A percentile compares a stretch with the other conserved stretches of the same genome.
phyloP scores from a whole-genome alignment of 2,888 invertebrate species.

The Gisinianus flammeolus region DNA sequence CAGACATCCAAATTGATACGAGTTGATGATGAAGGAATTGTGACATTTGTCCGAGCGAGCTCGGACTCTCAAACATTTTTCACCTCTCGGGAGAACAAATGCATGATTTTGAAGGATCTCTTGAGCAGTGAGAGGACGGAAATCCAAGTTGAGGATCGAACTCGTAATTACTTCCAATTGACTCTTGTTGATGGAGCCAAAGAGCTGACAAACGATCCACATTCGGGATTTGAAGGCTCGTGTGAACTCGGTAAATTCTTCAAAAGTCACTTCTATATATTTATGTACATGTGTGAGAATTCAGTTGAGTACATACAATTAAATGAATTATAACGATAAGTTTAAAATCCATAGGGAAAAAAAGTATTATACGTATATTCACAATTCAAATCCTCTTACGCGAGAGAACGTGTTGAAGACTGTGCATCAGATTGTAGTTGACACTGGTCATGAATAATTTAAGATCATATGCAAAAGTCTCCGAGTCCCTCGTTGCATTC shows the following conservation, averaged over 20 bases:
- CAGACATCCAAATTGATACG: slow-evolving; percentile 47
- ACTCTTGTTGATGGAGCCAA: slow-evolving; percentile 43
- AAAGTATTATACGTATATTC: too few species aligned
- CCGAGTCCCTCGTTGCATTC: not conserved
- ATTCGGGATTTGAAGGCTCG: slow-evolving; percentile 40
- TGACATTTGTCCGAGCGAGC: slow-evolving; percentile 35
- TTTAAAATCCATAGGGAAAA: too few species aligned
- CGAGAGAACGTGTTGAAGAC: not conserved
- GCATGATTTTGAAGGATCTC: slow-evolving; percentile 29
- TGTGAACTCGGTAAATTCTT: slow-evolving; percentile 37
- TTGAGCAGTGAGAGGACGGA: not conserved
- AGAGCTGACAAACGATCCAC: slow-evolving; percentile 42
- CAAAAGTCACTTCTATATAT: slow-evolving; percentile 37
- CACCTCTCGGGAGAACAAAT: slow-evolving; percentile 42
- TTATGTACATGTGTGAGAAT: not conserved
- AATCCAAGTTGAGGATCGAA: slow-evolving; percentile 19
- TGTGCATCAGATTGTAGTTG: not conserved
- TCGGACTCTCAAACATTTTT: slow-evolving; percentile 41
- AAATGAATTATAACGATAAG: too few species aligned
- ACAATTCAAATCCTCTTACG: not conserved
- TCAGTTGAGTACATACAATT: not conserved
- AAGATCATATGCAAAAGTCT: slow-evolving; percentile 12
- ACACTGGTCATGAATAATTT: slow-evolving; percentile 7
- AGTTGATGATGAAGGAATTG: slow-evolving; percentile 46
- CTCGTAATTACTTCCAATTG: slow-evolving; percentile 39